These are phyloP conservation scores for Charadrius vociferus DNA, from an alignment of 2,113 vertebrate genomes.

Conservation along the genomic window DNA sequence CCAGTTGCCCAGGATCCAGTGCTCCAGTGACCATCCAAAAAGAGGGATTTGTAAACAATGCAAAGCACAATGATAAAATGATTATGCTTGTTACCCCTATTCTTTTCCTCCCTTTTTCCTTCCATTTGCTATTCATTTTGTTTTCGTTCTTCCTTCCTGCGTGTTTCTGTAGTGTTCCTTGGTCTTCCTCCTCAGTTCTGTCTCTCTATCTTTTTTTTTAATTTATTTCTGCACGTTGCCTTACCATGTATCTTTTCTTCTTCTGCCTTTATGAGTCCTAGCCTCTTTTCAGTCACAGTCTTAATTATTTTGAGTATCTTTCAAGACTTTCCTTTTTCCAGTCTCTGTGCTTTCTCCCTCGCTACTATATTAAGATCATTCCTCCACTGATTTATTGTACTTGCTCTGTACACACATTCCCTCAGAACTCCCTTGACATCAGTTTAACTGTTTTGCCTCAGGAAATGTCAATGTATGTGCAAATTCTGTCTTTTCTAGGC, in stretches of 20 bases:
- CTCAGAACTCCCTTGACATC: neutral
- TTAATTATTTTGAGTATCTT: neutral
- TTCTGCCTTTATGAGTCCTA: neutral
- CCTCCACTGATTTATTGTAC: neutral
- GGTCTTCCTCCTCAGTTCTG: neutral
- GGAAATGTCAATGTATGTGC: neutral
- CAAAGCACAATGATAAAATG: neutral
- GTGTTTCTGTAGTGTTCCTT: neutral
- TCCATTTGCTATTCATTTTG: neutral
- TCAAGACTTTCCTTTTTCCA: neutral
- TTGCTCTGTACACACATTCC: neutral
- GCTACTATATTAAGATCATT: neutral
- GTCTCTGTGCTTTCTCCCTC: neutral
- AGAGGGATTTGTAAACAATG: neutral
- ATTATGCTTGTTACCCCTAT: neutral
- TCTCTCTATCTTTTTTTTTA: neutral
- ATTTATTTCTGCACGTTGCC: neutral
- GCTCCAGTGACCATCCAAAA: neutral
- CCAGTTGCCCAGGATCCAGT: neutral
- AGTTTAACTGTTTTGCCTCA: neutral
- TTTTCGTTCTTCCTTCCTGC: neutral
- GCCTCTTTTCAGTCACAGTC: neutral
- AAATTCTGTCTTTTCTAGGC: neutral
- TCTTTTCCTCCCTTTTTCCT: neutral
- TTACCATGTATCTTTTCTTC: neutral